Conservation (phyloP, 2,888 invertebrate species). For the Oscheius sp. region DNA sequence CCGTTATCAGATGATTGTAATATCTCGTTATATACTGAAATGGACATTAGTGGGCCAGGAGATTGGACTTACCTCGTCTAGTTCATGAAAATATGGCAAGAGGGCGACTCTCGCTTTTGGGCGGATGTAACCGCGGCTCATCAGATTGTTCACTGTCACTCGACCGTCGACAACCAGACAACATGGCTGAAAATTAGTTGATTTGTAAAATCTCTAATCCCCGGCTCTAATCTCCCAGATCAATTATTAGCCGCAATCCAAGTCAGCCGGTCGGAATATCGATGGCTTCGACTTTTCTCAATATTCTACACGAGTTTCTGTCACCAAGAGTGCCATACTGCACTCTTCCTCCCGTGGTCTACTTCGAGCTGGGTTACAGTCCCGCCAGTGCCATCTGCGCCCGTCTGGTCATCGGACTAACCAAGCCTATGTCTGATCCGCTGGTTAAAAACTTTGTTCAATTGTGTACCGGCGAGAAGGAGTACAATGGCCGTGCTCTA, state of each 20-base stretch:
- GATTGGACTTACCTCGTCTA: conserved; percentile 31
- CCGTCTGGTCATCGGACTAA: neutral
- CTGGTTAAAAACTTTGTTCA: conserved; percentile 24
- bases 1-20: conserved; percentile 24
- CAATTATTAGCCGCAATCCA: no score
- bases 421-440: neutral
- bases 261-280: no score
- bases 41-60: no score
- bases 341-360: conserved; percentile 1
- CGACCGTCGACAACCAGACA: conserved; percentile 36
- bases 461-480: neutral
- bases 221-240: neutral
- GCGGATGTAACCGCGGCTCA: conserved; percentile 25
- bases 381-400: neutral
- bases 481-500: neutral
- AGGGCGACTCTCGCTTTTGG: conserved; percentile 20
- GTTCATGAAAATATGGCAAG: conserved; percentile 30
- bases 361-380: conserved; percentile 13
- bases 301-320: conserved; percentile 4
- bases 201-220: neutral
- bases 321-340: conserved; percentile 9
- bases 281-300: conserved; percentile 12
- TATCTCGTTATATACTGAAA: conserved; percentile 12
- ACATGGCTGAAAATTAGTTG: conserved; percentile 27
- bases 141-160: conserved; percentile 26